phyloP scores from a whole-genome alignment of 1,140 invertebrate species.

The Cardiocondyla obscurior region DNA sequence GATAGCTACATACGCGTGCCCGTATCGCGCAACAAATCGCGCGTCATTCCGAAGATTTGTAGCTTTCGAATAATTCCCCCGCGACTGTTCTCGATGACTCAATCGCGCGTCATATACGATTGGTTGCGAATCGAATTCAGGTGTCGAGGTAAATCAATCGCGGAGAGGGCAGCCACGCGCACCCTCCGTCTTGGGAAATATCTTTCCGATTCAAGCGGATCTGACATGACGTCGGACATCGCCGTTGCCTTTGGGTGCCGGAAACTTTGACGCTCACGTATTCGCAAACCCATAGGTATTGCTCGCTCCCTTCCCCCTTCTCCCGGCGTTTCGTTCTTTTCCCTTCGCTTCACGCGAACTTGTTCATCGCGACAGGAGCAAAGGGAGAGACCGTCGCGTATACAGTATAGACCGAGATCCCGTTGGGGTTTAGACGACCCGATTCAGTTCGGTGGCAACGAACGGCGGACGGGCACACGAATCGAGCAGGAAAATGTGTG shows the following conservation, averaged over 20 bases:
- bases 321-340: neutral
- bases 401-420: slow-evolving; percentile 58
- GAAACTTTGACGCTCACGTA: slow-evolving; percentile 55
- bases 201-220: slow-evolving; percentile 32
- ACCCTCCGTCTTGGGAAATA: slow-evolving; percentile 28
- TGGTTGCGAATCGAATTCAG: neutral
- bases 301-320: neutral
- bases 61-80: neutral
- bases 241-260: slow-evolving; percentile 27
- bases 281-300: neutral
- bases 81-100: neutral
- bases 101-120: slow-evolving; percentile 4
- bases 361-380: slow-evolving; percentile 43
- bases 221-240: slow-evolving; percentile 21
- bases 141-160: slow-evolving; percentile 49
- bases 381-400: slow-evolving; percentile 17
- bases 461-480: neutral
- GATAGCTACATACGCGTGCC: neutral
- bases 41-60: neutral
- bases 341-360: slow-evolving; percentile 51
- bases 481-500: slow-evolving; percentile 26
- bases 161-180: neutral
- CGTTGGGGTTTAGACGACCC: slow-evolving; percentile 54
- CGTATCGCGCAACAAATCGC: neutral
- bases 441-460: slow-evolving; percentile 57